phyloP scores from a whole-genome alignment of 2,888 invertebrate species.

The Tinea pellionella region DNA sequence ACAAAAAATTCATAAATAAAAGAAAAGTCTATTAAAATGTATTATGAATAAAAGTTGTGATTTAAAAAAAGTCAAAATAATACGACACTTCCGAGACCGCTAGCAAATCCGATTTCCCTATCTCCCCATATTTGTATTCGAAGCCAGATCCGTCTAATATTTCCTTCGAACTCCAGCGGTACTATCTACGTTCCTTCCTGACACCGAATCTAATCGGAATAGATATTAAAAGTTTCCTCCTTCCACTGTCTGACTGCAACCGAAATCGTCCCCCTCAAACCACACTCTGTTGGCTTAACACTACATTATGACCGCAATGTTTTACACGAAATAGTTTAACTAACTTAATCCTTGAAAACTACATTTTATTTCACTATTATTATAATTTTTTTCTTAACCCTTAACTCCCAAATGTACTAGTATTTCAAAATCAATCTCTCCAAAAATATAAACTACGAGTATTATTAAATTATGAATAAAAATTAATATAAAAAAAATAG shows the following conservation, averaged over 20 bases:
- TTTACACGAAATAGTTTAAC: not conserved
- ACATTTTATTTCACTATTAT: not conserved
- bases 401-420: too few species aligned
- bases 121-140: slow-evolving; percentile 68
- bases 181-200: slow-evolving; percentile 66
- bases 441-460: too few species aligned
- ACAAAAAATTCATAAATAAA: too few species aligned
- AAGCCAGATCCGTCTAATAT: slow-evolving; percentile 65
- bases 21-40: not conserved
- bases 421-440: too few species aligned
- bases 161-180: slow-evolving; percentile 61
- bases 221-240: slow-evolving; percentile 67
- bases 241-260: slow-evolving; percentile 1
- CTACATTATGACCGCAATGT: slow-evolving; percentile 7
- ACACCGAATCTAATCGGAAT: slow-evolving; percentile 70
- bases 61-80: slow-evolving; percentile 36
- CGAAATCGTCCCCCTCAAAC: not conserved
- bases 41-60: not conserved
- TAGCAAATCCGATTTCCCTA: slow-evolving; percentile 65
- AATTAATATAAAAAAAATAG: too few species aligned
- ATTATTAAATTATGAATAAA: too few species aligned
- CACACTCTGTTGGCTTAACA: slow-evolving; percentile 3
- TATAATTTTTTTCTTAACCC: too few species aligned
- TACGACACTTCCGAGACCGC: slow-evolving; percentile 61
- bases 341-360: not conserved